These are phyloP conservation scores for Melospiza georgiana DNA, from an alignment of 2,113 vertebrate genomes.

Conservation along the genomic window DNA sequence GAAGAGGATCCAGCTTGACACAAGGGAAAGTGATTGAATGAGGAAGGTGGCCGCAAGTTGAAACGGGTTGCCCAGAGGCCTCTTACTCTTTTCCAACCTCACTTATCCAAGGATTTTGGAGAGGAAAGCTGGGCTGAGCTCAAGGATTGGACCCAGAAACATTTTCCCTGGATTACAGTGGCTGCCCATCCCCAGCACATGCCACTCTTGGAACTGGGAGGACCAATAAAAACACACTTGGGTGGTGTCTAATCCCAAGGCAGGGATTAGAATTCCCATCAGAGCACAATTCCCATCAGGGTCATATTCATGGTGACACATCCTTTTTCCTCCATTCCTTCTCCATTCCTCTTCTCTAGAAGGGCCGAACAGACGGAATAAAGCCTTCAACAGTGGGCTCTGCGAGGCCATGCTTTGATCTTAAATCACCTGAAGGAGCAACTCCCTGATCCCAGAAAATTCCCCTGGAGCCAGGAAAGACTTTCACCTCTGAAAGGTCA, in stretches of 20 bases:
- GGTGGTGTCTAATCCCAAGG: not conserved
- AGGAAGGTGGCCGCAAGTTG: accelerated
- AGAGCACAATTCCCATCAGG: accelerated
- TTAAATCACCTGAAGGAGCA: not conserved
- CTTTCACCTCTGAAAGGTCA: not conserved
- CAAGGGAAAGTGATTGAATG: not conserved
- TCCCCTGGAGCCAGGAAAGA: not conserved
- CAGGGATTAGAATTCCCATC: not conserved
- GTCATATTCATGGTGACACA: not conserved
- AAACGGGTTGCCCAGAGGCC: not conserved
- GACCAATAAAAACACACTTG: not conserved
- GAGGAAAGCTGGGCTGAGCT: not conserved
- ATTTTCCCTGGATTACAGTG: not conserved
- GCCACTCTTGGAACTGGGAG: not conserved
- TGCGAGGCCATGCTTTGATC: not conserved
- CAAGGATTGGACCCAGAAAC: not conserved
- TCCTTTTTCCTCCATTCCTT: not conserved
- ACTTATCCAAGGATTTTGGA: not conserved
- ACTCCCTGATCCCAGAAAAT: not conserved
- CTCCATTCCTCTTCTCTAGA: not conserved
- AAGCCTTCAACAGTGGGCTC: not conserved
- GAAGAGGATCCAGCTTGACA: not conserved
- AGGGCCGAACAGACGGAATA: not conserved
- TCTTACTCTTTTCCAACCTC: not conserved
- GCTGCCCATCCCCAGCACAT: not conserved